Base-by-base conservation (phyloP, 2,113 vertebrate genomes). In the Syrmaticus mikado region DNA sequence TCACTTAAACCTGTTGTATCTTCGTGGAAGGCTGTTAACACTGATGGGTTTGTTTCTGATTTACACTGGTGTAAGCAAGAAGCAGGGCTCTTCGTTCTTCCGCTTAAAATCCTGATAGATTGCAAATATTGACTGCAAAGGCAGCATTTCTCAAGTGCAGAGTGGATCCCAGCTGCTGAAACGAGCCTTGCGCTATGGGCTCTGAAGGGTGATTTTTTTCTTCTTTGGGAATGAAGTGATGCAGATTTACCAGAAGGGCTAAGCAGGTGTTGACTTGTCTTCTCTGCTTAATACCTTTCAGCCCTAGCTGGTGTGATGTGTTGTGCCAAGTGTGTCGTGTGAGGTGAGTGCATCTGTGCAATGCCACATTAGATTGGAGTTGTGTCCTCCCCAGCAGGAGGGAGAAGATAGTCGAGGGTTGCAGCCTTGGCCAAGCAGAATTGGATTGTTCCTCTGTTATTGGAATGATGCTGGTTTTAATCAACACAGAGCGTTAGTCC, bases 11-110 rank as follows among this genome's bases (percentile, higher is more conserved):
- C 82, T 92, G 65, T 72, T 94, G 91, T 90, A 73, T 81, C 34
- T 76, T 81, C 21, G 4, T n/a, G n/a, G 36, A 79, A 83, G 70
- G 52, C 57, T 88, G 80, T 50, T 92, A 34, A 72, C 72, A 43
- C 57, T 67, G 43, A 32, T 48, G 65, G 50, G 36, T 93, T 93
- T 90, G 68, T 65, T 94, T 65, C 85, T 92, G n/a, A 83, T 87
- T 91, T 94, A 78, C 48, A 41, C 4, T 8, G 30, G 12, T 50
- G 36, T 78, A 78, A 88, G 48, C 25, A 78, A 86, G 57, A 91
- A 83, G 36, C 36, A 41, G 38, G 43, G n/a, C 74, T 9, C 50
- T 88, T 89, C 71, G 34, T 67, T 78, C n/a, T 74, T 89, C 61
- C 0, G 2, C 5, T 67, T 30, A 27, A 40, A 27, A 43, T 85